Evolutionary conservation across 1,140 invertebrate species (phyloP).

Genomic region (Danaus plexippus): DNA sequence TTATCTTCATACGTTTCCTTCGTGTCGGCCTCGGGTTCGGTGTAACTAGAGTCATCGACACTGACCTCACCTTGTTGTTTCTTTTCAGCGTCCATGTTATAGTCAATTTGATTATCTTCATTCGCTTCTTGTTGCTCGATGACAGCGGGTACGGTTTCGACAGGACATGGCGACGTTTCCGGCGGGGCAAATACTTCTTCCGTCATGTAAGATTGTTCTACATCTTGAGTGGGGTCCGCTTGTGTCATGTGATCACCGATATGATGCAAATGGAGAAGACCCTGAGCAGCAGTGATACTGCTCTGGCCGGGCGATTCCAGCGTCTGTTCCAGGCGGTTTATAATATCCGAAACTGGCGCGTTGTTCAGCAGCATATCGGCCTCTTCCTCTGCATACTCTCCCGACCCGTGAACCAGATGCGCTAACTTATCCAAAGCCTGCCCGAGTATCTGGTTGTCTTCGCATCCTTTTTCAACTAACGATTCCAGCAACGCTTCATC

Average conservation of each 20-base stretch:
- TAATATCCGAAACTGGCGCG: slow-evolving; percentile 73
- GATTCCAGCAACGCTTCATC: slow-evolving; percentile 74
- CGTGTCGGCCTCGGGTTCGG: slow-evolving; percentile 49
- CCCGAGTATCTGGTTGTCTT: slow-evolving; percentile 71
- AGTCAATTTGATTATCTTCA: slow-evolving; percentile 42
- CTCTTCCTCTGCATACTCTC: slow-evolving; percentile 74
- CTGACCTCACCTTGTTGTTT: slow-evolving; percentile 40
- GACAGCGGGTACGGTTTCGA: slow-evolving; percentile 32
- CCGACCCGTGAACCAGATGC: slow-evolving; percentile 53
- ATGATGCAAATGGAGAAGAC: slow-evolving; percentile 59
- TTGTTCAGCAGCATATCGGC: slow-evolving; percentile 70
- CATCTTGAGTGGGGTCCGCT: slow-evolving; percentile 30
- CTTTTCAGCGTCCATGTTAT: slow-evolving; percentile 43
- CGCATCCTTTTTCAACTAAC: slow-evolving; percentile 73
- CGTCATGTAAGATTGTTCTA: slow-evolving; percentile 39
- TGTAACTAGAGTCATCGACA: slow-evolving; percentile 34
- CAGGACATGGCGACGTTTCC: slow-evolving; percentile 33
- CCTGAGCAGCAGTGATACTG: slow-evolving; percentile 63
- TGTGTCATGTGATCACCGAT: slow-evolving; percentile 65
- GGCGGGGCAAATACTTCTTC: slow-evolving; percentile 44
- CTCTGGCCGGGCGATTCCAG: slow-evolving; percentile 63
- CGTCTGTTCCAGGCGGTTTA: slow-evolving; percentile 72
- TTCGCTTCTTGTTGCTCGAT: slow-evolving; percentile 35
- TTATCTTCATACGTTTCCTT: slow-evolving; percentile 36
- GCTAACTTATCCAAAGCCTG: slow-evolving; percentile 63